phyloP scores from a whole-genome alignment of 2,113 vertebrate species.

The Corythornis madagascariensis region DNA sequence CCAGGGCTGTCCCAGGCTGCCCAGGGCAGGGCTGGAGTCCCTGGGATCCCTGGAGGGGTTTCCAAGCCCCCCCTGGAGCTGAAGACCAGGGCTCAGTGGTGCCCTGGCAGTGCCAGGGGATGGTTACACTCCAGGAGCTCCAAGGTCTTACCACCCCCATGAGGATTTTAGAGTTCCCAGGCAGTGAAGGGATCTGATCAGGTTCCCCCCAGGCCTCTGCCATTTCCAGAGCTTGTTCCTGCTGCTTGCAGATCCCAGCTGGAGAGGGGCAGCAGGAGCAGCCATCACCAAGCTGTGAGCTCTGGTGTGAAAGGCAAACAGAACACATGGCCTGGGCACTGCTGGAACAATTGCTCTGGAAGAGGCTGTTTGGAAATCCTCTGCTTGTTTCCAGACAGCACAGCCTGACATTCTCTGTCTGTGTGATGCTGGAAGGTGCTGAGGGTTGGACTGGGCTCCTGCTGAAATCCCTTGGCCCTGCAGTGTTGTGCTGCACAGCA shows the following conservation, averaged over 20 bases:
- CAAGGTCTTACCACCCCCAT: not conserved
- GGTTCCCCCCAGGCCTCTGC: not conserved
- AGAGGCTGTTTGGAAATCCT: not conserved
- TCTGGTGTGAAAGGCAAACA: not conserved
- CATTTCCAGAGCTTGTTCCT: not conserved
- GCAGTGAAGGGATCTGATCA: not conserved
- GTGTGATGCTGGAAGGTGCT: not conserved
- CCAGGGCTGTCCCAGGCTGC: too few relatives aligned
- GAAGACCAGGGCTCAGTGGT: too few relatives aligned
- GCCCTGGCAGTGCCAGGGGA: too few relatives aligned
- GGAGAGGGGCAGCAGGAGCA: not conserved
- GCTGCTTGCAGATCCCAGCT: not conserved
- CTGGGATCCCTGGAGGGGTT: too few relatives aligned
- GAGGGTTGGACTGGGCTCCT: not conserved
- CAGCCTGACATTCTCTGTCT: not conserved
- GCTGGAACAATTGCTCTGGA: not conserved
- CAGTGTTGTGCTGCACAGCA: not conserved
- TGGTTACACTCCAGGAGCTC: too few relatives aligned
- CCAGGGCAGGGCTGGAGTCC: too few relatives aligned
- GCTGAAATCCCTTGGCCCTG: not conserved
- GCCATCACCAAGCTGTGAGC: not conserved
- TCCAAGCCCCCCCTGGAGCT: too few relatives aligned
- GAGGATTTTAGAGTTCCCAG: not conserved
- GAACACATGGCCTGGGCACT: not conserved
- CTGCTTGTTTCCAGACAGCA: not conserved